Percentiles rank a stretch among this genome's conserved stretches.
These are phyloP conservation scores for Nemurella pictetii DNA, from an alignment of 2,888 invertebrate genomes.

Conservation along the genomic window DNA sequence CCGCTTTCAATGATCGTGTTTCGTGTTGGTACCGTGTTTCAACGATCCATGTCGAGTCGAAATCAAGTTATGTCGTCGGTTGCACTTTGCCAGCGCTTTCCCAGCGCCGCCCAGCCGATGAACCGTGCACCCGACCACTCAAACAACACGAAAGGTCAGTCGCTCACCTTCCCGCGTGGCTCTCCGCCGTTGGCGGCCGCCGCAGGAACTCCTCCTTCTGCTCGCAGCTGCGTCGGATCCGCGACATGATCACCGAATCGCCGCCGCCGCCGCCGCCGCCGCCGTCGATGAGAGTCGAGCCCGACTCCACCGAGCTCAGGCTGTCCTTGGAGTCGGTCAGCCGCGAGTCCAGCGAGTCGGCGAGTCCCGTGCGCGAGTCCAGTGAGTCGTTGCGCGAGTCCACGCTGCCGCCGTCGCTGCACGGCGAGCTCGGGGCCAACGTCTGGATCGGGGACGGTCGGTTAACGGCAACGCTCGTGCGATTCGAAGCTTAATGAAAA, in stretches of 20 bases:
- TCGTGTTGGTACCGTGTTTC: no score
- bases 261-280: constrained; percentile 51
- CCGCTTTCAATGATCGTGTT: no score
- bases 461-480: neutral
- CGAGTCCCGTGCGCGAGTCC: neutral
- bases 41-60: no score
- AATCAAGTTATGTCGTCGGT: no score
- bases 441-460: neutral
- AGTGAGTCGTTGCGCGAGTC: constrained; percentile 16
- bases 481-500: no score
- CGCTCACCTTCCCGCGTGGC: neutral
- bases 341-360: constrained; percentile 43
- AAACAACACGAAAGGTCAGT: no score
- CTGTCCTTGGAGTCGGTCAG: constrained; percentile 70
- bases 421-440: constrained; percentile 31
- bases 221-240: constrained; percentile 77
- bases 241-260: constrained; percentile 68
- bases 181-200: constrained; percentile 55
- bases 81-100: no score
- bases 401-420: neutral
- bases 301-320: constrained; percentile 65
- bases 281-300: constrained; percentile 41
- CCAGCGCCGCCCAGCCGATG: no score
- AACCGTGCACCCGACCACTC: no score
- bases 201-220: constrained; percentile 88